Evolutionary conservation across 2,888 invertebrate genomes (phyloP), one percentile per base, ranked within the genome.

Genomic region (Andrena chrysosceles): DNA sequence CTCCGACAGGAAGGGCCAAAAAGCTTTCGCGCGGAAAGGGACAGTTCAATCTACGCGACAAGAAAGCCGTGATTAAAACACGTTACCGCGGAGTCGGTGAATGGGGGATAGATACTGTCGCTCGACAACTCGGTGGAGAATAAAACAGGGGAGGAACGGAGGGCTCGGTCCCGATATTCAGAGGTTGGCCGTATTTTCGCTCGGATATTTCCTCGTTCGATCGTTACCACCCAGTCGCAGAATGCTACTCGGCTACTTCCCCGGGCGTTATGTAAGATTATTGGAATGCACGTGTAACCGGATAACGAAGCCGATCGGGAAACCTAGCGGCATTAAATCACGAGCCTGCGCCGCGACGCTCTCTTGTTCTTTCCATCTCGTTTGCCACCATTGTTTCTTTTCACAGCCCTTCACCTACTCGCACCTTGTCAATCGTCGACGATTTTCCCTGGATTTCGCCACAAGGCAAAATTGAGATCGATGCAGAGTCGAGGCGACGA

Each of bases 261-360:
- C 54, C 66, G 49, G 35, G 67, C 56, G 56, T 85, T 85, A 82
- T 76, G 82, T 82, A 85, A 85, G 78, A 76, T 85, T 79, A 78
- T 70, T 60, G 63, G 73, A 82, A 85, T 70, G 72, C 67, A 13
- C 67, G 82, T 23, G 78, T 69, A 85, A 82, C 78, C 76, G 67
- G 59, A 85, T 85, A 82, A 85, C 78, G 26, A 85, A 75, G 64
- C 60, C 60, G 66, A 77, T 77, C 72, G 59, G 71, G 48, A 77
- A 66, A 77, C 67, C 54, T 59, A 13, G 56, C 77, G 29, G 29
- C 80, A 48, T 77, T 49, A n/a, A 42, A 71, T 77, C 77, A 69
- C 54, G 72, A 77, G n/a, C 42, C 35, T 5, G n/a, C 62, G 52
- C 5, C 42, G 33, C 35, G n/a, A 42, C 42, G 23, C 35, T 69